Conservation (phyloP, 2,888 invertebrate species). For the Acanthosepion esculentum region DNA sequence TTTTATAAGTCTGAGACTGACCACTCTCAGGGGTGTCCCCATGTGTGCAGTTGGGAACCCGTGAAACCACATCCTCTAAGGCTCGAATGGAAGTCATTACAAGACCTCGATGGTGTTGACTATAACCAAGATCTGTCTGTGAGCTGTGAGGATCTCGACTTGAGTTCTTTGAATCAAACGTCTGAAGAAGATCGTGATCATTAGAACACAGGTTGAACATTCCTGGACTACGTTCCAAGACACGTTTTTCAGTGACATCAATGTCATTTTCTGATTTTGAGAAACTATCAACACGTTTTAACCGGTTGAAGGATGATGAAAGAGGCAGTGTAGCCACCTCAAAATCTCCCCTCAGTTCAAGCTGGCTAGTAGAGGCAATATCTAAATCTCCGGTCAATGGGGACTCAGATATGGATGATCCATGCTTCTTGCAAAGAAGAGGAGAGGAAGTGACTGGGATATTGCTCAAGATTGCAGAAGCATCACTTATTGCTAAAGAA, state of each 20-base stretch:
- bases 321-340: constrained; percentile 17
- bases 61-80: background rate
- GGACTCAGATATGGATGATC: background rate
- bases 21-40: background rate
- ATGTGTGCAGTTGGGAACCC: background rate
- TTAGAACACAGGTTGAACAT: constrained; percentile 39
- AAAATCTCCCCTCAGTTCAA: background rate
- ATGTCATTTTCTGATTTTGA: constrained; percentile 44
- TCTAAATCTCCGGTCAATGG: background rate
- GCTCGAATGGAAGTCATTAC: background rate
- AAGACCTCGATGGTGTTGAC: background rate
- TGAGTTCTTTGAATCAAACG: background rate
- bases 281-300: background rate
- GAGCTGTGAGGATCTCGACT: background rate
- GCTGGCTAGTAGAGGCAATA: background rate
- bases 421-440: background rate
- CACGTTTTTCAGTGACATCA: background rate
- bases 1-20: constrained; percentile 14
- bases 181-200: background rate
- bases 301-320: background rate
- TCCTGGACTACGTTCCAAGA: constrained; percentile 39
- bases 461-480: constrained; percentile 6
- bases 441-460: background rate
- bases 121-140: constrained; percentile 21
- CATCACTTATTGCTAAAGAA: constrained; percentile 15